Evolutionary conservation across 1,140 invertebrate species (phyloP).

Genomic region (Drosophila ficusphila): DNA sequence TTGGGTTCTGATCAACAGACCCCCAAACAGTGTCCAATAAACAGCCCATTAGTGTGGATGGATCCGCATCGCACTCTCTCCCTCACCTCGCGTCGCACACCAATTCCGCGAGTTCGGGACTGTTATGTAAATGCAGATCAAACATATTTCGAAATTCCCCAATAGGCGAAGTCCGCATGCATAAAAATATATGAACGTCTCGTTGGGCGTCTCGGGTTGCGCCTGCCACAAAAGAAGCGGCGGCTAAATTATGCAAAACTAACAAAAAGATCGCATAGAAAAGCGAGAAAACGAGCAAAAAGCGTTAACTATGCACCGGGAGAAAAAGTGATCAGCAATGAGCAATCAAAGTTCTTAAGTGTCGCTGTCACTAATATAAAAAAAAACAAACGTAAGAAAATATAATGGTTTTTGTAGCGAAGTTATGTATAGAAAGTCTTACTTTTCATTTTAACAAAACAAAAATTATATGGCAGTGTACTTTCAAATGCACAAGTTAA

Average conservation of each 20-base stretch:
- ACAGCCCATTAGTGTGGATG: conserved; percentile 9
- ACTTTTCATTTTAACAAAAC: background rate
- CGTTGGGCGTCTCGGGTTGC: conserved; percentile 30
- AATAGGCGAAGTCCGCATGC: conserved; percentile 29
- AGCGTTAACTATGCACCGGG: conserved; percentile 58
- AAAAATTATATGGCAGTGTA: background rate
- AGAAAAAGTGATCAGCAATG: conserved; percentile 1
- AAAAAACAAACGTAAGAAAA: background rate
- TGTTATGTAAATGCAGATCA: conserved; percentile 57
- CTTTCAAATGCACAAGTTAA: background rate
- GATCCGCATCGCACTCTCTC: conserved; percentile 7
- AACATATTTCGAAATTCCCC: conserved; percentile 54
- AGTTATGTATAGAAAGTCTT: too few relatives aligned
- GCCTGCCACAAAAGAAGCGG: conserved; percentile 60
- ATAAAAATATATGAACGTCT: conserved; percentile 17
- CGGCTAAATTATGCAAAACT: conserved; percentile 68
- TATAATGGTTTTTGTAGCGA: background rate
- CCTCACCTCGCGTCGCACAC: conserved; percentile 5
- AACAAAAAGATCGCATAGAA: conserved; percentile 64
- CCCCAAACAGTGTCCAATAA: conserved; percentile 14
- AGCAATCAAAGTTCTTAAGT: background rate
- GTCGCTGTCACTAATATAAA: background rate
- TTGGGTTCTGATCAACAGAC: conserved; percentile 41
- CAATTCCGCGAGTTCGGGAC: conserved; percentile 2
- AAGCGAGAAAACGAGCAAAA: conserved; percentile 65